Evolutionary conservation across 2,888 invertebrate species (phyloP), one percentile per base, ranked within the genome.

Genomic region (Caenorhabditis drosophilae): DNA sequence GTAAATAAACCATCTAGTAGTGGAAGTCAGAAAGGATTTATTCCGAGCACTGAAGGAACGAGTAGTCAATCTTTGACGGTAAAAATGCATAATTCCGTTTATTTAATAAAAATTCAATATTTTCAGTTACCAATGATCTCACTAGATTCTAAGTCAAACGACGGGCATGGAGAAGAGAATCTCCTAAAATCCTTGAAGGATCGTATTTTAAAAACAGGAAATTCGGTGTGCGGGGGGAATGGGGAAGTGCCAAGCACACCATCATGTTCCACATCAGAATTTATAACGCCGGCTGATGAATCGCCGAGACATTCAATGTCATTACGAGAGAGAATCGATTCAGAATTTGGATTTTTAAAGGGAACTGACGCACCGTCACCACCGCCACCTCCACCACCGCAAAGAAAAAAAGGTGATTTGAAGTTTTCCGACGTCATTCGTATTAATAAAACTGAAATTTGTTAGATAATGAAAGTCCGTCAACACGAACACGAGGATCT

Each of bases 41-140:
- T 62, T 40, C 62, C 62, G 41, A 62, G 56, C 36, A 62, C 62
- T 3, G 62, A 62, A 12, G 56, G 48, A 42, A 18, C 27, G 4
- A 45, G 16, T 27, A 23, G 16, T n/a, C n/a, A 27, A 3, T 9
- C 22, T 40, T 22, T 4, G 40, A 6, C 4, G 22, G 40, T 11
- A 31, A 31, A 31, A 9, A 12, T 6, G 31, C 7, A 31, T 9
- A 31, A 9, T 31, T 31, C 7, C 31, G 31, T 11, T 36, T 36
- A 15, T 36, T n/a, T 36, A n/a, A n/a, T 36, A 15, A n/a, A 36
- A 36, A 15, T 36, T 36, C n/a, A n/a, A 4, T 36, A 36, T 15
- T 15, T 36, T 15, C 15, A 36, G 36, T 4, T 36, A 12, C 6
- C 6, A 31, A 31, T 31, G 31, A 12, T 31, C 31, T 9, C n/a